Percentiles rank a stretch among this genome's conserved stretches.
Evolutionary conservation across 2,888 invertebrate species (phyloP).

Genomic region (Microctonus hyperodae): DNA sequence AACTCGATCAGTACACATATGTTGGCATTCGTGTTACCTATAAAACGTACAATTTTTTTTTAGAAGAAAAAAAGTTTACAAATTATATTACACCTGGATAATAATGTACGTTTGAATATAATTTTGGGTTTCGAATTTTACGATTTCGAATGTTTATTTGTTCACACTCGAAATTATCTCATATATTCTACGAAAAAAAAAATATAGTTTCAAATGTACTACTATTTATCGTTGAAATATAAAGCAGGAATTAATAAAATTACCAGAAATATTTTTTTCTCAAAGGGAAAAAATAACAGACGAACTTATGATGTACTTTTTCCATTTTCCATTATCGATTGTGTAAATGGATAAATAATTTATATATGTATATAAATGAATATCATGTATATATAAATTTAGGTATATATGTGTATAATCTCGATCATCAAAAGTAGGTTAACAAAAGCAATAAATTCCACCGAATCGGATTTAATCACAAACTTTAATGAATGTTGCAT

Average conservation of each 20-base stretch:
- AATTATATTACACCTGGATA: no score
- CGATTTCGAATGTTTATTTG: no score
- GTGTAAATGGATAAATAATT: background rate
- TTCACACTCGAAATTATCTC: no score
- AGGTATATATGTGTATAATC: background rate
- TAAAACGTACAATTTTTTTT: background rate
- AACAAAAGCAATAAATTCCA: slow-evolving; percentile 19
- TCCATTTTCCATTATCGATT: background rate
- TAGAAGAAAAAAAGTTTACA: no score
- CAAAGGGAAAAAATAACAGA: background rate
- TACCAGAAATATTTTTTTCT: no score
- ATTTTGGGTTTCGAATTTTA: no score
- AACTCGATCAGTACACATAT: background rate
- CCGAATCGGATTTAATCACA: slow-evolving; percentile 26
- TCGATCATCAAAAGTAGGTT: slow-evolving; percentile 8
- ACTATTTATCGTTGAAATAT: no score
- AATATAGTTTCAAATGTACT: no score
- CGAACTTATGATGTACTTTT: background rate
- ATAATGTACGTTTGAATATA: no score
- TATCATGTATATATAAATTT: background rate
- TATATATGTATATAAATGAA: background rate
- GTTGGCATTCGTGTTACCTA: background rate
- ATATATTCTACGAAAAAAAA: no score
- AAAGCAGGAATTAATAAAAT: no score
- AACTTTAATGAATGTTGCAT: slow-evolving; percentile 16